phyloP scores from a whole-genome alignment of 2,113 vertebrate species.

The human (Homo sapiens) region GRCh38 chr12:65619001-65619500 shows the following conservation, averaged over 20 bases:
- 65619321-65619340: constrained; percentile 71
- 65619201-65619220: constrained; percentile 76
- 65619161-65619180: constrained; percentile 76
- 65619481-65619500: neutral
- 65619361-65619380: constrained; percentile 45
- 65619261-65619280: constrained; percentile 28
- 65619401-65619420: constrained; percentile 6
- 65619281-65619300: constrained; percentile 65
- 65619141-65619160: constrained; percentile 58
- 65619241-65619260: constrained; percentile 64
- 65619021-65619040: constrained; percentile 69
- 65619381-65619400: constrained; percentile 41
- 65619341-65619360: constrained; percentile 61
- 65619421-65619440: neutral
- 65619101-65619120: constrained; percentile 64
- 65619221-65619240: constrained; percentile 57
- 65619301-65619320: constrained; percentile 74
- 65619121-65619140: constrained; percentile 2
- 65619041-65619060: constrained; percentile 68
- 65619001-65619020: constrained; percentile 70
- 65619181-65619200: constrained; percentile 65
- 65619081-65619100: neutral
- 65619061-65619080: constrained; percentile 14
- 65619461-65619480: constrained; percentile 21
- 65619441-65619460: neutral